Base-by-base conservation (phyloP, 2,797 vertebrate species). In the Syngnathus acus region DNA sequence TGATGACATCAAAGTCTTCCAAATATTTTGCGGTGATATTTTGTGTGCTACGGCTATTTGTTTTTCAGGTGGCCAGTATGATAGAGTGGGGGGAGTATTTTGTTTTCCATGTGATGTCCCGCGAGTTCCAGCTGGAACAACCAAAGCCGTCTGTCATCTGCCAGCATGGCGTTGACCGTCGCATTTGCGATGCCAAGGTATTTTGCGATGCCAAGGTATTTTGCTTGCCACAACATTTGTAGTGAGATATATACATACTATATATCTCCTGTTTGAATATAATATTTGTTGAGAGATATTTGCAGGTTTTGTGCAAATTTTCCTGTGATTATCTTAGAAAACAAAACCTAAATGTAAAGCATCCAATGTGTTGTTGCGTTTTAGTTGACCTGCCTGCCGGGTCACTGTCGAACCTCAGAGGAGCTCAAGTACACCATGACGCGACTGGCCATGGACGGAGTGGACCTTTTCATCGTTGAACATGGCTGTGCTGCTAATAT, bases 391-490 rank as follows among this genome's bases (percentile, higher is more conserved):
- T 87, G 77, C 76, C 76, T 96, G 69, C 93, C 96, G 14, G 95
- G 96, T 50, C 95, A 92, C 6, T 98, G 97, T 75, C 93, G 93
- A 68, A 92, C 94, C 0, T 96, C 97, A 0, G 95, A 98, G 85
- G 95, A 97, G 53, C 86, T 99, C 38, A 99, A 99, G 76, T 99
- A 99, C 81, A 95, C 94, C 0, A 99, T 99, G 97, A 99, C 94
- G 14, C 93, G 97, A 6, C 79, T 99, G 71, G 94, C 95, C 9
- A 88, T 95, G 72, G 97, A 98, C 64, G 95, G 95, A 65, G 91
- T 92, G 23, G 95, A 98, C 82, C 77, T 98, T 37, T 98, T 95
- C 50, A 70, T 98, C 23, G 96, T 96, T 67, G 97, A 99, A 70
- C 95, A 98, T 60, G 95, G 97, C 78, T 99, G 95, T 83, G 97